Evolutionary conservation across 2,113 vertebrate species (phyloP).

Genomic region (Petromus typicus): DNA sequence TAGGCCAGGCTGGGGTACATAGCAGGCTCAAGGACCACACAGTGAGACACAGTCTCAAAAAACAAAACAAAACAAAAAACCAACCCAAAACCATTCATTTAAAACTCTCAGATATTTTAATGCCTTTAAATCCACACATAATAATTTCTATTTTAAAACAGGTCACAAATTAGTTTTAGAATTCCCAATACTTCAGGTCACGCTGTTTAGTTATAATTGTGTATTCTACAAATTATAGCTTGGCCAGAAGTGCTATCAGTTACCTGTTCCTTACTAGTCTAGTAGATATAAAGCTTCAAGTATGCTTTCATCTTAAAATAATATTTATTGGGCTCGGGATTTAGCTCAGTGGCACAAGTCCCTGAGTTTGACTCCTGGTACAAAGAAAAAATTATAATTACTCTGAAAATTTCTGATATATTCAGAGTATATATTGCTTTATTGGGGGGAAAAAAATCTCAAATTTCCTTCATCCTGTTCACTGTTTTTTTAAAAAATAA

Average conservation of each 20-base stretch:
- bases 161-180: neutral
- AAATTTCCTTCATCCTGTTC: neutral
- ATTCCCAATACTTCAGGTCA: neutral
- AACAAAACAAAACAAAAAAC: neutral
- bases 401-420: neutral
- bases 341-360: too few relatives aligned
- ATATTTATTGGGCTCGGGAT: too few relatives aligned
- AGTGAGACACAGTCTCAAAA: neutral
- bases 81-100: neutral
- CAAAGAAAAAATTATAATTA: too few relatives aligned
- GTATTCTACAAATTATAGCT: neutral
- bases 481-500: neutral
- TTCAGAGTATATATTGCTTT: neutral
- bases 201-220: neutral
- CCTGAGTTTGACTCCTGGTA: too few relatives aligned
- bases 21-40: neutral
- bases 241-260: neutral
- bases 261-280: neutral
- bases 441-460: neutral
- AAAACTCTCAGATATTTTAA: neutral
- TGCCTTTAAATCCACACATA: neutral
- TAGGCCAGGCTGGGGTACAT: neutral
- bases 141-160: neutral
- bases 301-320: neutral
- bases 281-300: neutral